A percentile compares a stretch with the other conserved stretches of the same genome.
phyloP scores from a whole-genome alignment of 2,113 vertebrate genomes.

The Piaya cayana region DNA sequence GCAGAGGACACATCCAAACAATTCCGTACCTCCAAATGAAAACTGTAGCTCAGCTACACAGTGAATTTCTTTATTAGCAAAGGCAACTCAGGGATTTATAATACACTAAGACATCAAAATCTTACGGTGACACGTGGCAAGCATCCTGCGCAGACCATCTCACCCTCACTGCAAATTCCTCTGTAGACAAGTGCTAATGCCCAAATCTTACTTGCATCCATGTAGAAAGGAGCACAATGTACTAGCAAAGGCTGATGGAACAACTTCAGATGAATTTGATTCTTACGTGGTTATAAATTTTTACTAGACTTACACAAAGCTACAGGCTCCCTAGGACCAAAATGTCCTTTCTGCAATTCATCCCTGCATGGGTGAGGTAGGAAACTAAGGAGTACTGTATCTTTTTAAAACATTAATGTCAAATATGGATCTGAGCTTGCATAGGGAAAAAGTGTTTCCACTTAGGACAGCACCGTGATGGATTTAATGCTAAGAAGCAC shows the following conservation, averaged over 20 bases:
- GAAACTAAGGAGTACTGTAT: neutral
- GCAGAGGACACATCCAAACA: neutral
- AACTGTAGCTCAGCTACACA: rapidly evolving
- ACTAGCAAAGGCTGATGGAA: neutral
- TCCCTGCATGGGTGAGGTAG: neutral
- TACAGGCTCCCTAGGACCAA: neutral
- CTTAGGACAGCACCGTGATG: neutral
- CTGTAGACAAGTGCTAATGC: neutral
- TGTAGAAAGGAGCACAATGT: neutral
- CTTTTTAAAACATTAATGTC: neutral
- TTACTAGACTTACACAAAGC: neutral
- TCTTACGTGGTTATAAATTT: rapidly evolving
- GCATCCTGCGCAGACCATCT: rapidly evolving
- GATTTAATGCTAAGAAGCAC: neutral
- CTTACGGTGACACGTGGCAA: neutral
- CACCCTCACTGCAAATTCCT: neutral
- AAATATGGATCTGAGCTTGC: neutral
- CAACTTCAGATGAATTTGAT: neutral
- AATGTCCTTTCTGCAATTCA: neutral
- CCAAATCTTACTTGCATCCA: neutral
- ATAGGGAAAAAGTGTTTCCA: neutral
- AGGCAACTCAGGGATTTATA: neutral
- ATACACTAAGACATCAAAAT: neutral
- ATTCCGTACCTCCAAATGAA: rapidly evolving
- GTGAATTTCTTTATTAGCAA: neutral